Percentiles rank a stretch among this genome's conserved stretches.
Evolutionary conservation across 2,797 vertebrate species (phyloP).

Genomic region (Cirrhinus molitorella): DNA sequence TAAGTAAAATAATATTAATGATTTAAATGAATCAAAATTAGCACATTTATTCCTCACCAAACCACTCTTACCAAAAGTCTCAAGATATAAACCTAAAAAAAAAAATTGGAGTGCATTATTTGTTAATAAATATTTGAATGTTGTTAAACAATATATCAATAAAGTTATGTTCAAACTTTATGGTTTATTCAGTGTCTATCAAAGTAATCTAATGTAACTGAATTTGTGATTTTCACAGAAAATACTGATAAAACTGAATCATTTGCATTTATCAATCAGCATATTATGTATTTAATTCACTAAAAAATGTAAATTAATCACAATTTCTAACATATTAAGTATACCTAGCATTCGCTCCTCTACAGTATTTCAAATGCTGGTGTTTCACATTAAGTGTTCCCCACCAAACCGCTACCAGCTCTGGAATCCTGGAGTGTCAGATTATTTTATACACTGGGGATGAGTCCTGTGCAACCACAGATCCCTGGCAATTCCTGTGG

Average conservation of each 20-base stretch:
- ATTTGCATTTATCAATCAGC: neutral
- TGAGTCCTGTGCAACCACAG: constrained; percentile 55
- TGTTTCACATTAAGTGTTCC: constrained; percentile 56
- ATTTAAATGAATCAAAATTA: neutral
- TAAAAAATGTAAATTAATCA: too few relatives aligned
- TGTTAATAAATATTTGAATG: too few relatives aligned
- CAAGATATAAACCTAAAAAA: neutral
- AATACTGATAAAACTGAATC: neutral
- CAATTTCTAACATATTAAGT: neutral
- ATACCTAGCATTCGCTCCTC: neutral
- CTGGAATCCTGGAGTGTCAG: constrained; percentile 56
- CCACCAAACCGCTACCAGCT: constrained; percentile 42
- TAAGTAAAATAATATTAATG: neutral
- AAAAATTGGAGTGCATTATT: too few relatives aligned
- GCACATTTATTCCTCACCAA: neutral
- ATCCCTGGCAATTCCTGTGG: constrained; percentile 60
- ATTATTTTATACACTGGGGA: constrained; percentile 64
- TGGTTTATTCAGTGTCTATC: too few relatives aligned
- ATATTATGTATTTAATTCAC: neutral
- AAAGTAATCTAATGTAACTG: neutral
- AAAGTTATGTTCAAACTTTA: too few relatives aligned
- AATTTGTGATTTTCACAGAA: neutral
- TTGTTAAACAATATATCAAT: too few relatives aligned
- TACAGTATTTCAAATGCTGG: constrained; percentile 55
- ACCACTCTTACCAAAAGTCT: neutral